Base-by-base conservation (phyloP, 92 coral and sea anemone genomes). In the Zoanthus gigantus region DNA sequence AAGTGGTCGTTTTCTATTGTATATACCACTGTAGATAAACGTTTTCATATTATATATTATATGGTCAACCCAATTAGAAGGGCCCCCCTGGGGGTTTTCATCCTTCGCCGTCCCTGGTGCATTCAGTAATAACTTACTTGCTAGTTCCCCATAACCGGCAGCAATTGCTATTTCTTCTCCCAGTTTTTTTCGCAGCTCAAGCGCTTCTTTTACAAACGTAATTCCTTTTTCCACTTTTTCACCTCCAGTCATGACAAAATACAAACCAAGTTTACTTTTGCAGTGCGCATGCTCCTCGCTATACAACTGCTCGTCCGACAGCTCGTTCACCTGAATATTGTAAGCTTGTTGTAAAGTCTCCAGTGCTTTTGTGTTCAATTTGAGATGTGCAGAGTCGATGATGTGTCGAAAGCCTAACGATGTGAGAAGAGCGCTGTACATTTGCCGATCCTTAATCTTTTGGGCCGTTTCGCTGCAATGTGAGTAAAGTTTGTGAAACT, bases 241-340 rank as follows among this genome's bases (percentile, higher is more conserved):
- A 54, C 72, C 79, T 17, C 83, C 87, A n/a, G 67, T 52, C 69
- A 66, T 30, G 12, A 84, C 74, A 46, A 80, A 81, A 14, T 90
- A 90, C 67, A 86, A 81, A 0, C 90, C 93, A n/a, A 90, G 82
- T 45, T 90, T 87, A 47, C 93, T 90, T 31, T 28, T 61, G 73
- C 93, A 86, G 76, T 90, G 93, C 65, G 93, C 93, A 89, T 82
- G 74, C 30, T 63, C 85, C 47, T 84, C 89, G 34, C 60, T 57
- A 29, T 65, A 17, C n/a, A 71, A 23, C 12, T 72, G 53, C 44
- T 30, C 72, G 46, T 58, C 53, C 52, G 76, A 32, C 54, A 79
- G n/a, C 17, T 54, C 29, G 3, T 31, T 0, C 67, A 17, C 76
- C 58, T 85, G 88, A 30, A 89, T 48, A 17, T 47, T 17, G 7